Percentiles rank a stretch among this genome's conserved stretches.
These are phyloP conservation scores for Acropternis orthonyx DNA, from an alignment of 2,797 vertebrate species.

Conservation along the genomic window DNA sequence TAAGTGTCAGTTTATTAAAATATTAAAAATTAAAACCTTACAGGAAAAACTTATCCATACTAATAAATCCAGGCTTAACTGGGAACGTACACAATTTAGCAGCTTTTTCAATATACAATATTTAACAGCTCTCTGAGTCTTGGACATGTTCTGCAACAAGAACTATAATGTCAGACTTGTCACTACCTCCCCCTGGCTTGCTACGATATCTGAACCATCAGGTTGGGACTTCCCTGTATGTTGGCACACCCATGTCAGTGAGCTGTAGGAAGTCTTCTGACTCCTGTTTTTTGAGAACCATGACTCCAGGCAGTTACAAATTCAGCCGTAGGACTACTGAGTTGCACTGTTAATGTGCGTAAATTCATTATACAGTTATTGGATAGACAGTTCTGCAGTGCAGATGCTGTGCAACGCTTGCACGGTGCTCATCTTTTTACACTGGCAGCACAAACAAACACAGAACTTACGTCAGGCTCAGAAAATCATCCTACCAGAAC, in stretches of 20 bases:
- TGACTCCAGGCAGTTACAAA: neutral
- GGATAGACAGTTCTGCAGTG: neutral
- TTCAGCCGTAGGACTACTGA: neutral
- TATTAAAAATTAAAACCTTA: no score
- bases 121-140: no score
- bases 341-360: neutral
- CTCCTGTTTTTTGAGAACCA: neutral
- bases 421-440: neutral
- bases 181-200: neutral
- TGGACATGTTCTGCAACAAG: accelerated
- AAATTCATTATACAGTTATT: neutral
- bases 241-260: neutral
- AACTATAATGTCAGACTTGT: neutral
- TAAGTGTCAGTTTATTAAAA: no score
- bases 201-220: neutral
- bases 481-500: neutral
- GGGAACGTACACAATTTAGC: no score
- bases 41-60: no score
- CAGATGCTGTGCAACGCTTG: neutral
- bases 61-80: no score
- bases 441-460: neutral
- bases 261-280: neutral
- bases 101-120: no score
- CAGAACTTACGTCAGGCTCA: neutral
- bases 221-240: neutral